Conservation (phyloP, 1,140 invertebrate genomes). For the Lordiphosa collinella region DNA sequence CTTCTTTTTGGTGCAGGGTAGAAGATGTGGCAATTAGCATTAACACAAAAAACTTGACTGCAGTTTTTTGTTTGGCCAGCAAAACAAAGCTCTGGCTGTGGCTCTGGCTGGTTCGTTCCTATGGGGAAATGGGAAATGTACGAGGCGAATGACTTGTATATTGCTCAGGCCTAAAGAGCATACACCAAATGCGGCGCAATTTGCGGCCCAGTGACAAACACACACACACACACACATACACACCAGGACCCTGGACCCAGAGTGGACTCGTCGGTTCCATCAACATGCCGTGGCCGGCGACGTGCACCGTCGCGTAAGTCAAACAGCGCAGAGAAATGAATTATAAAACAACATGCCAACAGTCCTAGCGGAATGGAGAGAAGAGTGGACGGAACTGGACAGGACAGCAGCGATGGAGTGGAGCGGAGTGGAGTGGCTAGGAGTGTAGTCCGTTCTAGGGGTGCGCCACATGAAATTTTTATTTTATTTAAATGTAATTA, state of each 20-base stretch:
- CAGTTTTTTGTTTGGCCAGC: slow-evolving; percentile 38
- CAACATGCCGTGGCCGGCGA: slow-evolving; percentile 1
- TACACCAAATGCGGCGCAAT: slow-evolving; percentile 67
- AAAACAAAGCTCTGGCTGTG: slow-evolving; percentile 54
- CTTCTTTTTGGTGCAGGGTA: background rate
- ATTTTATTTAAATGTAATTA: slow-evolving; percentile 79
- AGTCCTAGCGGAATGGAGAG: background rate
- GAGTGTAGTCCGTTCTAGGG: background rate
- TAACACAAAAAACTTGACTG: slow-evolving; percentile 62
- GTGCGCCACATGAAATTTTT: slow-evolving; percentile 71
- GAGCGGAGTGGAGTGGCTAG: background rate
- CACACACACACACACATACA: slow-evolving; percentile 4
- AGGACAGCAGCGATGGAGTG: background rate
- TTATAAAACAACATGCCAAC: slow-evolving; percentile 77
- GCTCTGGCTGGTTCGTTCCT: background rate
- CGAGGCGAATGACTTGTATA: slow-evolving; percentile 70
- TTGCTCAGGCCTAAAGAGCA: slow-evolving; percentile 55
- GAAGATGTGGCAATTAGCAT: slow-evolving; percentile 57
- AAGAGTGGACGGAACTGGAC: slow-evolving; percentile 1
- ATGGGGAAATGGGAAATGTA: background rate
- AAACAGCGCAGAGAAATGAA: slow-evolving; percentile 76
- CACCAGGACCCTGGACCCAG: no score
- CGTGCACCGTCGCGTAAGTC: slow-evolving; percentile 56
- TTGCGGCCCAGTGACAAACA: slow-evolving; percentile 68
- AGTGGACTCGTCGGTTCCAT: slow-evolving; percentile 1